These are phyloP conservation scores for Decapterus maruadsi DNA, from an alignment of 2,797 vertebrate species.

Conservation along the genomic window DNA sequence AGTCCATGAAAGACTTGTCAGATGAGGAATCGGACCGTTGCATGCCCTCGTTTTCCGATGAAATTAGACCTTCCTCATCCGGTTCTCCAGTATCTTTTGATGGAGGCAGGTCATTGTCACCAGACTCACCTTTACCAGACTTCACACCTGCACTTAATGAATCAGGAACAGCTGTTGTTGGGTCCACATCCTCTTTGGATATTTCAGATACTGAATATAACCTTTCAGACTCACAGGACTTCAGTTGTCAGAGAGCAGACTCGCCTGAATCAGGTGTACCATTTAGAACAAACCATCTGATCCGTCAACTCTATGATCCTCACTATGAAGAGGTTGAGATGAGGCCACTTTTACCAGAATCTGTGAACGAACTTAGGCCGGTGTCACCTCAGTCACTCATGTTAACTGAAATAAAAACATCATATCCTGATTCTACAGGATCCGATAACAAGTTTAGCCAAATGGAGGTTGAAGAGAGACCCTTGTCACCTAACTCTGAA, in stretches of 20 bases:
- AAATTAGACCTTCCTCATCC: constrained; percentile 37
- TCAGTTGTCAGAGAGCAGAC: constrained; percentile 21
- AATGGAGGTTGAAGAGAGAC: constrained; percentile 40
- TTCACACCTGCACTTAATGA: constrained; percentile 51
- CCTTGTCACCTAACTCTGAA: constrained; percentile 54
- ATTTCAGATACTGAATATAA: constrained; percentile 47
- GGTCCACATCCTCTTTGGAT: constrained; percentile 40
- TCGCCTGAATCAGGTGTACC: constrained; percentile 31
- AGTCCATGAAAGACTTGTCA: constrained; percentile 43
- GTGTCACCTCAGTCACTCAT: constrained; percentile 41
- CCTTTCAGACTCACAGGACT: constrained; percentile 5
- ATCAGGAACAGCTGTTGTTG: constrained; percentile 24
- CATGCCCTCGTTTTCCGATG: constrained; percentile 1
- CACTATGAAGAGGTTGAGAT: constrained; percentile 54
- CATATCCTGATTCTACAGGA: constrained; percentile 49
- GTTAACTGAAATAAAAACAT: constrained; percentile 32
- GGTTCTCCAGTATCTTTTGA: constrained; percentile 47
- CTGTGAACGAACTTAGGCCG: constrained; percentile 20
- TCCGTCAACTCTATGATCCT: constrained; percentile 62
- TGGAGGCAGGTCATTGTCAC: constrained; percentile 46
- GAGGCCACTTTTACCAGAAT: constrained; percentile 41
- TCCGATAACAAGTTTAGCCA: background rate
- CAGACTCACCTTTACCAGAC: constrained; percentile 70
- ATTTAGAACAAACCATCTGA: constrained; percentile 47
- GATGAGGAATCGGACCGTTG: constrained; percentile 25